Percentiles rank a stretch among this genome's conserved stretches.
Evolutionary conservation across 1,140 invertebrate species (phyloP).

Genomic region (Euwallacea fornicatus): DNA sequence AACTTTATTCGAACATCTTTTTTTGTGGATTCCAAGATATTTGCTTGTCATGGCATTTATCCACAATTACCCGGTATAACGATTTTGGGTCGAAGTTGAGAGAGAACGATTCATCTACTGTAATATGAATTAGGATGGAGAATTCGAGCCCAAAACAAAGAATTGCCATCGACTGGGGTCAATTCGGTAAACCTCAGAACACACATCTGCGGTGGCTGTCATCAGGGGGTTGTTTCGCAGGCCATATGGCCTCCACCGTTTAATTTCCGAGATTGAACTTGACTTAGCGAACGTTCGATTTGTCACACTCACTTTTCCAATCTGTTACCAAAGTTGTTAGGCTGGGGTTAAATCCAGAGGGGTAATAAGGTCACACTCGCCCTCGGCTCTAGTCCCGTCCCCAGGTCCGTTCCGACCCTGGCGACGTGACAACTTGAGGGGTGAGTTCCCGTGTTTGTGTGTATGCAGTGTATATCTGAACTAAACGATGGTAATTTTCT

Average conservation of each 20-base stretch:
- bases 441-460: constrained; percentile 20
- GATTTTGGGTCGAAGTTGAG: too few species aligned
- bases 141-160: too few species aligned
- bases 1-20: too few species aligned
- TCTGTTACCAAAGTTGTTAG: constrained; percentile 37
- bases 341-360: constrained; percentile 25
- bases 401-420: constrained; percentile 10
- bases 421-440: constrained; percentile 6
- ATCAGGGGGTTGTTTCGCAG: background rate
- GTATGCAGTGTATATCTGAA: constrained; percentile 31
- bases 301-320: constrained; percentile 44
- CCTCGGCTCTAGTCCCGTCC: too few species aligned
- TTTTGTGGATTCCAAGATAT: too few species aligned
- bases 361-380: background rate
- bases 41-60: too few species aligned
- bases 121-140: too few species aligned
- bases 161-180: constrained; percentile 6
- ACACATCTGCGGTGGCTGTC: constrained; percentile 20
- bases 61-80: too few species aligned
- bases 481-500: constrained; percentile 43
- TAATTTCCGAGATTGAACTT: constrained; percentile 43
- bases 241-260: constrained; percentile 40
- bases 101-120: too few species aligned
- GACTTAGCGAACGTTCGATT: constrained; percentile 43
- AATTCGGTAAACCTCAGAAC: constrained; percentile 33